Evolutionary conservation across 2,113 vertebrate genomes (phyloP), one percentile per base, ranked within the genome.

Genomic region (Nannobrachium achirus): DNA sequence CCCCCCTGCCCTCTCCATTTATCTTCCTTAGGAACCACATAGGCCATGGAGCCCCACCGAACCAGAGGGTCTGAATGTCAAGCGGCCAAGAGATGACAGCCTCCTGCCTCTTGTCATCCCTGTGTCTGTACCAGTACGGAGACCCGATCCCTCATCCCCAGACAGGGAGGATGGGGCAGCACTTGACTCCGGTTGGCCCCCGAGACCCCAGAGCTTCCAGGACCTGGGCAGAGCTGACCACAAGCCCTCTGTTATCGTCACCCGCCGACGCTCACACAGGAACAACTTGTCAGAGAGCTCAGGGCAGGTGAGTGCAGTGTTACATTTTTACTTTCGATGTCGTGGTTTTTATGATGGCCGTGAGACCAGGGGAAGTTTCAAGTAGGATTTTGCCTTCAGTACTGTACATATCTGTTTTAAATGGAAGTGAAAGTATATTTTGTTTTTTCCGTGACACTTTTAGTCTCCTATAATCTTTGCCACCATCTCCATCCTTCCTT

Each of bases 91-190:
- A 16, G 95, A 97, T 25, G 97, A 98, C 66, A 93, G 90, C 61
- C 91, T 98, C 1, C 75, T 94, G 10, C 98, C 98, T 1, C 94
- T 99, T 44, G 94, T 99, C 78, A 98, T 99, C 88, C 98, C 98
- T 0, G 98, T 99, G 45, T 99, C 98, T 0, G 98, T 99, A 56
- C 98, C 98, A 1, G 98, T 99, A 65, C 93, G 91, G 71, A 88
- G 92, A 68, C 87, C 91, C 50, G 95, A 94, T 8, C 84, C 90
- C 2, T 78, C 89, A 0, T 92, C 88, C 50, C 82, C 89, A 0
- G 92, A 90, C 55, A 86, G 90, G 10, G 94, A 93, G 0, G 88
- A 89, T n/a, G 25, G 25, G 25, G 83, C 79, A 0, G 90, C 92
- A 5, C 66, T 67, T 63, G 69, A 65, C 1, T 90, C 92, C 0